Percentiles rank a stretch among this genome's conserved stretches.
phyloP scores from a whole-genome alignment of 2,113 vertebrate species.

The Fulmarus glacialis region DNA sequence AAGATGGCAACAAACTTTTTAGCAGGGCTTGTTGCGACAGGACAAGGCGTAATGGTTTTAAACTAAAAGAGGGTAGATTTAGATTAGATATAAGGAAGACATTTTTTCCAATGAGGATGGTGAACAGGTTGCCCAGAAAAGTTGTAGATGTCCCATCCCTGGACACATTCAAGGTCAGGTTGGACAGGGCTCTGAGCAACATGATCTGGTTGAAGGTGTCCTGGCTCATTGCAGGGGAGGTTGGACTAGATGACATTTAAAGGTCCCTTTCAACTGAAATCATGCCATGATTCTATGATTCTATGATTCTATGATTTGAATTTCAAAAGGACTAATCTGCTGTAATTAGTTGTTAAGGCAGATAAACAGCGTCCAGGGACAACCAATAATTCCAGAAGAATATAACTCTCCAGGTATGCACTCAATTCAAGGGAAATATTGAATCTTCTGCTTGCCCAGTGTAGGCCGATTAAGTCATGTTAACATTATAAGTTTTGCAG shows the following conservation, averaged over 20 bases:
- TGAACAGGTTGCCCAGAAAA: background rate
- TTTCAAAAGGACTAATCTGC: background rate
- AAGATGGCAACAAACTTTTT: background rate
- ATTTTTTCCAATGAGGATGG: background rate
- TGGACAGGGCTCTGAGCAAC: background rate
- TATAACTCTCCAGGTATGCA: background rate
- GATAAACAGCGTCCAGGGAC: background rate
- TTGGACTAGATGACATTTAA: background rate
- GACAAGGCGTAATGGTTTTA: background rate
- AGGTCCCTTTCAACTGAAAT: background rate
- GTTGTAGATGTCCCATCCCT: background rate
- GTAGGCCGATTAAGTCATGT: background rate
- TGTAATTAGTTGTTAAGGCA: background rate
- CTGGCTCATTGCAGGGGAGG: background rate
- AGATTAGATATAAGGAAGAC: background rate
- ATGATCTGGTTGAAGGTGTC: background rate
- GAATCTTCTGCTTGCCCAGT: background rate
- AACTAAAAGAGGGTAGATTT: background rate
- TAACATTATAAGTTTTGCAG: background rate
- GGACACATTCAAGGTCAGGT: background rate
- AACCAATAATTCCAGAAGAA: background rate
- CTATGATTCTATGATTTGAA: background rate
- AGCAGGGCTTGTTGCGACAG: fast-evolving
- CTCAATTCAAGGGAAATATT: background rate
- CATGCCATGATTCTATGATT: background rate